Conservation (phyloP, 2,797 vertebrate genomes). For the Cyclura pinguis region DNA sequence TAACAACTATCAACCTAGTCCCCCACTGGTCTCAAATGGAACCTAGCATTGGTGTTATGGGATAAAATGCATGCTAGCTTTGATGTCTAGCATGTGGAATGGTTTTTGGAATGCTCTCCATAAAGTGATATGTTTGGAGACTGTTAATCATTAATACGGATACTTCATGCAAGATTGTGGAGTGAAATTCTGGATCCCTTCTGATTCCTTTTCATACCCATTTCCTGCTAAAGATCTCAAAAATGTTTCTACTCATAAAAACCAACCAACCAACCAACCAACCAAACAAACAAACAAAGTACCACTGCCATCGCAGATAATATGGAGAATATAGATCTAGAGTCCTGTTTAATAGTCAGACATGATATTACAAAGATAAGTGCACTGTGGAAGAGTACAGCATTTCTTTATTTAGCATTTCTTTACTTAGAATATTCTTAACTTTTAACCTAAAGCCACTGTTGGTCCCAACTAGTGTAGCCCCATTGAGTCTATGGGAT, state of each 20-base stretch:
- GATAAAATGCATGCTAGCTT: background rate
- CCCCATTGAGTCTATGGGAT: background rate
- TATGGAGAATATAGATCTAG: background rate
- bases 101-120: constrained; percentile 6
- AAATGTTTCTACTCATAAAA: background rate
- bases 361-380: background rate
- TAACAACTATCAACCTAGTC: constrained; percentile 9
- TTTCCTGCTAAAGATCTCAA: background rate
- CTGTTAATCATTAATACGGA: background rate
- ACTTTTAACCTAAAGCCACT: too few relatives aligned
- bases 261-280: background rate
- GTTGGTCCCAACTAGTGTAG: background rate
- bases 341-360: background rate
- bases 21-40: constrained; percentile 7
- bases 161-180: background rate
- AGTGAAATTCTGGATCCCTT: background rate
- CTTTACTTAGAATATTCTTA: background rate
- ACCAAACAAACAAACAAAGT: too few relatives aligned
- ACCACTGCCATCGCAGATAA: background rate
- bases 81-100: constrained; percentile 10
- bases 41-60: background rate
- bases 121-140: constrained; percentile 1
- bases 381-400: background rate
- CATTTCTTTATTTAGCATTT: background rate
- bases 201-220: background rate